phyloP scores from a whole-genome alignment of 2,797 vertebrate species.

The Varecia variegata region DNA sequence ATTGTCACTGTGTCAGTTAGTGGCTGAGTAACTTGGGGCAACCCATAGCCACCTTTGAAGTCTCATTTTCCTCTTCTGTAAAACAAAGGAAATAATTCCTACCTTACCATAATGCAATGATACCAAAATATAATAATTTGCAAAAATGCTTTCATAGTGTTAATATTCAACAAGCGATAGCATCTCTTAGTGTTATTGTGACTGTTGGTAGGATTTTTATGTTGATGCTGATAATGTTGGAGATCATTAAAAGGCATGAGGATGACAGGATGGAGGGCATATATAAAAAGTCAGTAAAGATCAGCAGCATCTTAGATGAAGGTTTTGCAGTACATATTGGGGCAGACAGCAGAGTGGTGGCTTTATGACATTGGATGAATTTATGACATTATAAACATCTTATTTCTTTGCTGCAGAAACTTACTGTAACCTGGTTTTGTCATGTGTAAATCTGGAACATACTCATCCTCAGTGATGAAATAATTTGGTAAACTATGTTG shows the following conservation, averaged over 20 bases:
- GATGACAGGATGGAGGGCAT: background rate
- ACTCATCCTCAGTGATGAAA: background rate
- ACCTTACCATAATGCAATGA: background rate
- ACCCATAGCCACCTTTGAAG: too few relatives aligned
- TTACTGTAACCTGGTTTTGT: background rate
- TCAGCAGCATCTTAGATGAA: background rate
- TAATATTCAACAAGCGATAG: background rate
- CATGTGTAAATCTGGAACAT: too few relatives aligned
- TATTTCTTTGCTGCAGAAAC: background rate
- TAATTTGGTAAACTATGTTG: background rate
- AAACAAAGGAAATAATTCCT: background rate
- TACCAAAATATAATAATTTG: background rate
- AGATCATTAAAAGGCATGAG: background rate
- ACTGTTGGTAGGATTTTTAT: accelerated
- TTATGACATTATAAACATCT: background rate
- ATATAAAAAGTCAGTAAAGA: background rate
- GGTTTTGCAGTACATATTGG: background rate
- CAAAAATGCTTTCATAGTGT: background rate
- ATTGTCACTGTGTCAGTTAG: background rate
- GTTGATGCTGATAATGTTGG: background rate
- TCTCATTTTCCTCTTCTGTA: background rate
- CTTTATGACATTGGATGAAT: background rate
- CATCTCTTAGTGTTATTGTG: accelerated
- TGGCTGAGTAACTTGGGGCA: background rate
- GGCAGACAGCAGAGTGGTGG: background rate